phyloP scores from a whole-genome alignment of 2,888 invertebrate genomes.

The Dromius quadrimaculatus region DNA sequence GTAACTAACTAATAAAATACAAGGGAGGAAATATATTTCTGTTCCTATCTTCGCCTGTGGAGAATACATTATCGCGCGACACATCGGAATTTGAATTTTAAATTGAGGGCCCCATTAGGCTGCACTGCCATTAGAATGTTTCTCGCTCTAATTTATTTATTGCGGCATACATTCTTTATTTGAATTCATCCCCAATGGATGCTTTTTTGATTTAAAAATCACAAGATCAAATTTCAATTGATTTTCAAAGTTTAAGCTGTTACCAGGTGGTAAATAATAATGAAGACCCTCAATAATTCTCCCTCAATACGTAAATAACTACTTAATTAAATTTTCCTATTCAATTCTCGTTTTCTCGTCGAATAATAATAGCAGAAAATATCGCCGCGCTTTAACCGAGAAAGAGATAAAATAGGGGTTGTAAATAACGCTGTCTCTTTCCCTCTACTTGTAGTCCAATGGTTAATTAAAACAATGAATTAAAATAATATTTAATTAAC shows the following conservation, averaged over 20 bases:
- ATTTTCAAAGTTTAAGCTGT: not conserved
- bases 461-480: conserved; percentile 44
- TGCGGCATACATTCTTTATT: conserved; percentile 8
- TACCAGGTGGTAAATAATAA: not conserved
- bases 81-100: conserved; percentile 46
- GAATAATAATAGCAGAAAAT: conserved; percentile 40
- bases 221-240: too few relatives aligned
- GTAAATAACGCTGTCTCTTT: conserved; percentile 8
- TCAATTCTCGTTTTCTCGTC: conserved; percentile 18
- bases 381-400: not conserved
- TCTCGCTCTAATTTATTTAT: conserved; percentile 47
- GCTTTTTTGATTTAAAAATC: too few relatives aligned
- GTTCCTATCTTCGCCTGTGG: not conserved
- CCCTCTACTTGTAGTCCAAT: not conserved
- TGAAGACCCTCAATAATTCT: conserved; percentile 10
- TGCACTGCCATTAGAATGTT: conserved; percentile 43
- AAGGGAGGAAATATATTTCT: conserved; percentile 4
- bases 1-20: not conserved
- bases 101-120: conserved; percentile 36
- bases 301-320: conserved; percentile 20
- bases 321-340: conserved; percentile 38
- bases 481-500: conserved; percentile 46
- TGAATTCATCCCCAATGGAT: too few relatives aligned
- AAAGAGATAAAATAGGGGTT: not conserved
- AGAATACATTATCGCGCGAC: conserved; percentile 9